phyloP scores from a whole-genome alignment of 2,797 vertebrate genomes.

The Pseudomugil tenellus region DNA sequence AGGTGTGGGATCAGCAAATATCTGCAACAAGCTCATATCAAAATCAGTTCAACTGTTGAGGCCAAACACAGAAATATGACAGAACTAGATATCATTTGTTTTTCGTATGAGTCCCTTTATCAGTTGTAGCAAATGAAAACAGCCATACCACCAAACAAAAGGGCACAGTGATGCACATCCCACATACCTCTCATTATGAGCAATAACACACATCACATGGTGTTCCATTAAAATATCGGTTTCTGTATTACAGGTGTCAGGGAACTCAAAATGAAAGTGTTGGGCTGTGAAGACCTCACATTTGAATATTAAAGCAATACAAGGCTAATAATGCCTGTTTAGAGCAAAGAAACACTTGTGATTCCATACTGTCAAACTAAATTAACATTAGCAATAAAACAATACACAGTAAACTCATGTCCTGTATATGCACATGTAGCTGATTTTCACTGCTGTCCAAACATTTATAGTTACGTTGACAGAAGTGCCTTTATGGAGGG shows the following conservation, averaged over 20 bases:
- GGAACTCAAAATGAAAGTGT: conserved; percentile 60
- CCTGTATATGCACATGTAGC: conserved; percentile 63
- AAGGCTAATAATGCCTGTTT: conserved; percentile 41
- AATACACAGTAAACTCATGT: conserved; percentile 52
- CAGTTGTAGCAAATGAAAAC: conserved; percentile 39
- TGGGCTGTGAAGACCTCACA: conserved; percentile 41
- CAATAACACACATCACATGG: conserved; percentile 74
- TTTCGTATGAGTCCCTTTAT: conserved; percentile 55
- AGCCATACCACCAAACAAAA: conserved; percentile 57
- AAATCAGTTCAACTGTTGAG: conserved; percentile 41
- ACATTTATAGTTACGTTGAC: conserved; percentile 77
- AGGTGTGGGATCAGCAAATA: conserved; percentile 22
- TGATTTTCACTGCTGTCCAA: conserved; percentile 67
- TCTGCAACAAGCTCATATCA: conserved; percentile 2
- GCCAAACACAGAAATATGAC: conserved; percentile 56
- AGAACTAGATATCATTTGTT: conserved; percentile 33
- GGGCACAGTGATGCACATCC: conserved; percentile 54
- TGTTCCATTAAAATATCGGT: conserved; percentile 63
- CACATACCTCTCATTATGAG: conserved; percentile 66
- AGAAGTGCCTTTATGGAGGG: conserved; percentile 82
- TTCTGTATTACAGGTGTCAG: conserved; percentile 76
- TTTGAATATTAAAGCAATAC: conserved; percentile 74
- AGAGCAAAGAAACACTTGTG: conserved; percentile 48
- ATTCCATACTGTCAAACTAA: conserved; percentile 60
- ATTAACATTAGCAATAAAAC: conserved; percentile 76